phyloP scores from a whole-genome alignment of 2,113 vertebrate genomes.

The Oncorhynchus kisutch region DNA sequence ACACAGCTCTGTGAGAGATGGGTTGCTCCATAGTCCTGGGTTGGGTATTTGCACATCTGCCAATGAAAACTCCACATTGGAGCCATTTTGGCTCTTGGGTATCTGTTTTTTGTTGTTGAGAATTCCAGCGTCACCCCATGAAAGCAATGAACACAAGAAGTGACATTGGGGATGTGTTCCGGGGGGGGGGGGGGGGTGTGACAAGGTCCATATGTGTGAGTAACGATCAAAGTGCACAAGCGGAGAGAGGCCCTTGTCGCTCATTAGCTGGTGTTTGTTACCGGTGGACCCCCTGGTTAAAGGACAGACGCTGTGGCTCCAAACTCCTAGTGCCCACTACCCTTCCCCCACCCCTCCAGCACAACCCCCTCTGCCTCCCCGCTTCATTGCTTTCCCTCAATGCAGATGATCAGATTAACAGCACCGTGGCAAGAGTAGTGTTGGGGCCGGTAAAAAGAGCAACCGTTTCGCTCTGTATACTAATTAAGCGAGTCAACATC shows the following conservation, averaged over 20 bases:
- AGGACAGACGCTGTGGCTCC: conserved; percentile 66
- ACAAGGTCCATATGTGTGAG: conserved; percentile 70
- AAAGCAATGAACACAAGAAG: conserved; percentile 30
- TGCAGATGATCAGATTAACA: no score
- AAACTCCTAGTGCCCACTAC: conserved; percentile 43
- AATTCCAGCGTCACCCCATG: conserved; percentile 42
- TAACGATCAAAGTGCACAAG: conserved; percentile 61
- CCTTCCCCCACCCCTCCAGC: conserved; percentile 15
- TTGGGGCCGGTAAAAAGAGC: conserved; percentile 17
- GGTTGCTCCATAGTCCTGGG: conserved; percentile 15
- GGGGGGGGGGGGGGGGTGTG: conserved; percentile 12
- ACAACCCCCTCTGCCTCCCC: conserved; percentile 8
- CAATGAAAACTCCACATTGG: conserved; percentile 13
- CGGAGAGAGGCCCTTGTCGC: conserved; percentile 25
- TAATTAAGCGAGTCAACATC: conserved; percentile 38
- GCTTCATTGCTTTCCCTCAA: no score
- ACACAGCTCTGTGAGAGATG: conserved; percentile 12
- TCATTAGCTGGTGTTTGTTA: conserved; percentile 64
- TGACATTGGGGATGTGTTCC: conserved; percentile 40
- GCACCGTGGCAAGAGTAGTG: conserved; percentile 28
- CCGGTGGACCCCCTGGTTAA: conserved; percentile 55
- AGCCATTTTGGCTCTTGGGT: conserved; percentile 16
- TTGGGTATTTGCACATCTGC: conserved; percentile 34
- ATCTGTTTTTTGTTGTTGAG: conserved; percentile 9
- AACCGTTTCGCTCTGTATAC: conserved; percentile 23